These are phyloP conservation scores for Neomonachus schauinslandi DNA, from an alignment of 2,113 vertebrate genomes.

Conservation along the genomic window DNA sequence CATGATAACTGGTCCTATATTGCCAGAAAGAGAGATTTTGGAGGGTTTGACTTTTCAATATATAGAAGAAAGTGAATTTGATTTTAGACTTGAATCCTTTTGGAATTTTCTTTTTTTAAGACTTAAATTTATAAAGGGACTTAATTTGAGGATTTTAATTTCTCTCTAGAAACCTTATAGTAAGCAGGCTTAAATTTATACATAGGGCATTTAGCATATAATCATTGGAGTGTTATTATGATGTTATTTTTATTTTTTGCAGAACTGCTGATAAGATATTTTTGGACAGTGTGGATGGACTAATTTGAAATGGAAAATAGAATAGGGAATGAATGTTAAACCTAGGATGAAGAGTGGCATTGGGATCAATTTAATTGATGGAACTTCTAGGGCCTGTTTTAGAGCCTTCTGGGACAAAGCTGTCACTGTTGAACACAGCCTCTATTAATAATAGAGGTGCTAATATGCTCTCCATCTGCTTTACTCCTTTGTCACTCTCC, in stretches of 20 bases:
- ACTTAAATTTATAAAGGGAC: background rate
- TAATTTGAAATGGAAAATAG: background rate
- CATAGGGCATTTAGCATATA: background rate
- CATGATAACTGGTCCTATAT: background rate
- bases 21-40: background rate
- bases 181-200: background rate
- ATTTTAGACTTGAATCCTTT: slow-evolving; percentile 28
- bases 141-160: slow-evolving; percentile 26
- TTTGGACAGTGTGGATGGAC: background rate
- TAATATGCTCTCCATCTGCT: background rate
- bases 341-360: background rate
- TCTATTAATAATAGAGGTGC: background rate
- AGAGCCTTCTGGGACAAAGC: background rate
- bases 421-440: background rate
- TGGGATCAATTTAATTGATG: background rate
- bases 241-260: background rate
- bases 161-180: slow-evolving; percentile 7
- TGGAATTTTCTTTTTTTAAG: background rate
- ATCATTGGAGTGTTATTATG: background rate
- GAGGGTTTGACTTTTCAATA: background rate
- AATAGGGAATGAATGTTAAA: background rate
- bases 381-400: background rate
- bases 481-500: background rate
- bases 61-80: background rate
- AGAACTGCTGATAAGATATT: background rate